A percentile compares a stretch with the other conserved stretches of the same genome.
Evolutionary conservation across 2,888 invertebrate genomes (phyloP).

Genomic region (Horisme vitalbata): DNA sequence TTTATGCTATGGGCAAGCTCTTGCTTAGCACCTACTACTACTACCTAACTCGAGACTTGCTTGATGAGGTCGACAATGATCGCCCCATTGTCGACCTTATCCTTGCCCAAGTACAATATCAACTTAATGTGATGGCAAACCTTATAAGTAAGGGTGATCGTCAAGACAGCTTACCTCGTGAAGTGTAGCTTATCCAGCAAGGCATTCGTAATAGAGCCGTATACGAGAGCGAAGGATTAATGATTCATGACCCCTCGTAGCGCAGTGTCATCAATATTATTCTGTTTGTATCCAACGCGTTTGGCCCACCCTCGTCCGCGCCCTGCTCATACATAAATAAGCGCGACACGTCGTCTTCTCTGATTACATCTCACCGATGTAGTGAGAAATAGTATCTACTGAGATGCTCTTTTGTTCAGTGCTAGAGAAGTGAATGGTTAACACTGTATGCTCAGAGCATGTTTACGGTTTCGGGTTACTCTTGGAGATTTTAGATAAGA

Average conservation of each 20-base stretch:
- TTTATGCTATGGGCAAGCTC: too few species aligned
- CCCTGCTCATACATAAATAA: conserved; percentile 83
- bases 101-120: too few species aligned
- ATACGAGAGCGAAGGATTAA: conserved; percentile 80
- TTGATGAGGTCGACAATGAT: too few species aligned
- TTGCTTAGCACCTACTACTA: too few species aligned
- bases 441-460: conserved; percentile 71
- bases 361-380: conserved; percentile 83
- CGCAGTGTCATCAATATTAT: conserved; percentile 83
- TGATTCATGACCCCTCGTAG: conserved; percentile 83
- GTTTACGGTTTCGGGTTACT: conserved; percentile 81
- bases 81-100: too few species aligned
- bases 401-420: conserved; percentile 79
- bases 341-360: conserved; percentile 83
- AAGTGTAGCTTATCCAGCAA: conserved; percentile 76
- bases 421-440: conserved; percentile 78
- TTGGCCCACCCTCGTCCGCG: conserved; percentile 79
- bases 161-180: conserved; percentile 53
- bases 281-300: conserved; percentile 81
- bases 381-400: conserved; percentile 82
- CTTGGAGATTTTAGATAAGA: conserved; percentile 77
- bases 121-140: too few species aligned
- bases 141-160: conserved; percentile 45
- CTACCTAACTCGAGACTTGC: too few species aligned
- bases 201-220: conserved; percentile 81